phyloP scores from a whole-genome alignment of 2,113 vertebrate genomes.

The Elachura formosa region DNA sequence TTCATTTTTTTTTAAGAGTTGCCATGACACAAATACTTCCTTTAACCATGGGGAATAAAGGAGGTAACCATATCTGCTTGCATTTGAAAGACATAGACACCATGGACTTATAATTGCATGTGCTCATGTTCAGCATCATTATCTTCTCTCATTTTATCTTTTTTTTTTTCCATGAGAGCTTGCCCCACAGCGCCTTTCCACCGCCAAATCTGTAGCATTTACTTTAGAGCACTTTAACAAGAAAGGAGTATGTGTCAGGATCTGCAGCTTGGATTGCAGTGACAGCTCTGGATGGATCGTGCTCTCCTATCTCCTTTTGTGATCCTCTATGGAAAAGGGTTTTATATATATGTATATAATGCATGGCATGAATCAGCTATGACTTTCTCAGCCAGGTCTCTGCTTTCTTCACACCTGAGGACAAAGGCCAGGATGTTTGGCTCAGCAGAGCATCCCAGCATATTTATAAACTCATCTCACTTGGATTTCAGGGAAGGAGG shows the following conservation, averaged over 20 bases:
- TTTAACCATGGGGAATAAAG: neutral
- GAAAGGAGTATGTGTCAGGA: neutral
- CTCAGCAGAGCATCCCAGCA: neutral
- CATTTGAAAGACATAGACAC: neutral
- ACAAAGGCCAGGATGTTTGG: neutral
- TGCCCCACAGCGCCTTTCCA: neutral
- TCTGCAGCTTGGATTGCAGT: neutral
- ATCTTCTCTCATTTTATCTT: constrained; percentile 25
- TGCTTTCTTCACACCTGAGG: neutral
- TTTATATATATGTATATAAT: neutral
- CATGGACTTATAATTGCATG: neutral
- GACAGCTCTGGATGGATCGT: neutral
- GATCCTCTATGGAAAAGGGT: neutral
- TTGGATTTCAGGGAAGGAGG: neutral
- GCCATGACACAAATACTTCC: neutral
- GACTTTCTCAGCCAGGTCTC: neutral
- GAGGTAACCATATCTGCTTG: neutral
- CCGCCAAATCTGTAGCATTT: neutral
- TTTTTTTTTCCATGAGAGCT: neutral
- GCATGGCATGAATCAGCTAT: neutral
- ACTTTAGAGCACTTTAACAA: neutral
- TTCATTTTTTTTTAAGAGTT: neutral
- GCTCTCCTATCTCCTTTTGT: neutral
- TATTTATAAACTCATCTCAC: neutral
- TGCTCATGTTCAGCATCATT: neutral